phyloP scores from a whole-genome alignment of 2,113 vertebrate genomes.

The crab-eating macaque (Macaca fascicularis) region DNA sequence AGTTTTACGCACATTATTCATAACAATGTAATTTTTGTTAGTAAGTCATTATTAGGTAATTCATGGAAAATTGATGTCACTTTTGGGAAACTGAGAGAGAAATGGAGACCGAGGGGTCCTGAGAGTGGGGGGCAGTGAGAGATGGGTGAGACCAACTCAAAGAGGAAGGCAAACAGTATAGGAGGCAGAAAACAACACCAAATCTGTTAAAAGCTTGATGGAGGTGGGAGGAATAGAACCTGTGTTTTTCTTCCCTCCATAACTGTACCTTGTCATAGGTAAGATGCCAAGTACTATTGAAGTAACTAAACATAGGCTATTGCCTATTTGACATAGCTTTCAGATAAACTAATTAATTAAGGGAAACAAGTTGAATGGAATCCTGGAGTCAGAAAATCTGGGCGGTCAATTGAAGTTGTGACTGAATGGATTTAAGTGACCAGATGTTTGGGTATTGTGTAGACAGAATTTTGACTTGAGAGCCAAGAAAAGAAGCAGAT shows the following conservation, averaged over 20 bases:
- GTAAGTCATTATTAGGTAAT: not conserved
- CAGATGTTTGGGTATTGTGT: conserved; percentile 55
- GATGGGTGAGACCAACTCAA: not conserved
- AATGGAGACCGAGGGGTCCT: not conserved
- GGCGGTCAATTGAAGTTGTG: not conserved
- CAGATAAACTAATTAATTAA: conserved; percentile 33
- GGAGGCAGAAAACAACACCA: not conserved
- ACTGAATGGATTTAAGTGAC: conserved; percentile 45
- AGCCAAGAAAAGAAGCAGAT: not conserved
- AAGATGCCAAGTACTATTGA: not conserved
- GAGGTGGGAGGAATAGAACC: not conserved
- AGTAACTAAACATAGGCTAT: not conserved
- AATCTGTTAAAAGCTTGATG: not conserved
- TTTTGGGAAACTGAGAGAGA: not conserved
- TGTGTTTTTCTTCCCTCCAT: not conserved
- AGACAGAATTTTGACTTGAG: conserved; percentile 8
- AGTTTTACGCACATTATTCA: not conserved
- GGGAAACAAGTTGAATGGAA: conserved; percentile 23
- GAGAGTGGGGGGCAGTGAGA: accelerated
- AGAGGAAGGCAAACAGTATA: not conserved
- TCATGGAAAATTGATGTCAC: not conserved
- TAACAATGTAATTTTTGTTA: not conserved
- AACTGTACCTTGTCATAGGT: not conserved
- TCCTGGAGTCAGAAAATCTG: conserved; percentile 21
- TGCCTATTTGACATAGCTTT: not conserved